Base-by-base conservation (phyloP, 2,797 vertebrate species). In the Scarus forsteni region DNA sequence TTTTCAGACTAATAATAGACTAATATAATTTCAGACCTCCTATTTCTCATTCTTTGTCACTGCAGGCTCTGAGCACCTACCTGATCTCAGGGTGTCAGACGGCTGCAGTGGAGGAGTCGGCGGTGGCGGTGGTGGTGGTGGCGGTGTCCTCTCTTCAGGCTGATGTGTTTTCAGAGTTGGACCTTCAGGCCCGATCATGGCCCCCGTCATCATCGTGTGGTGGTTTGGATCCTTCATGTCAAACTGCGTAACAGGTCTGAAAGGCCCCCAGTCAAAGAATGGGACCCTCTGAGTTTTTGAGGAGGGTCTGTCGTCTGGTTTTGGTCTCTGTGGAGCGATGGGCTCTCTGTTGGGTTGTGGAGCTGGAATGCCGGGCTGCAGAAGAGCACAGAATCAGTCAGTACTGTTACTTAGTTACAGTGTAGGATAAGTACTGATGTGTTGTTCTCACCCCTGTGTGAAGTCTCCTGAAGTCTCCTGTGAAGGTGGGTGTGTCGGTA, bases 361-460 rank as follows among this genome's bases (percentile, higher is more conserved):
- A 0, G 36, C 82, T 9, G 85, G 78, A 62, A 72, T 63, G 1
- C 73, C 58, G 6, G 90, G 85, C 93, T 95, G 85, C 1, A 59
- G 54, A 44, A 12, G 5, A 45, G 34, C 18, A 75, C 35, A 35
- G 39, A 16, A 50, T 4, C 8, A 14, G 53, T 57, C 39, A 35
- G 48, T 54, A 27, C 27, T 27, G 27, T 27, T 27, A 27, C 27
- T 27, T 27, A 27, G 27, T 2, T 2, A 27, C 27, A 27, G 27
- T 27, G 27, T 4, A 27, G 27, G 27, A 27, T 2, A 27, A 27
- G 4, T 27, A 9, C 7, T 6, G 46, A 18, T 16, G 35, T 51
- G 48, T 49, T 56, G 0, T 59, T 36, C 86, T 89, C 80, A 93
- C 94, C 91, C 81, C 57, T 6, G 36, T 67, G 9, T 78, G 84